A percentile compares a stretch with the other conserved stretches of the same genome.
Evolutionary conservation across 1,140 invertebrate species (phyloP).

Genomic region (Nasonia giraulti): DNA sequence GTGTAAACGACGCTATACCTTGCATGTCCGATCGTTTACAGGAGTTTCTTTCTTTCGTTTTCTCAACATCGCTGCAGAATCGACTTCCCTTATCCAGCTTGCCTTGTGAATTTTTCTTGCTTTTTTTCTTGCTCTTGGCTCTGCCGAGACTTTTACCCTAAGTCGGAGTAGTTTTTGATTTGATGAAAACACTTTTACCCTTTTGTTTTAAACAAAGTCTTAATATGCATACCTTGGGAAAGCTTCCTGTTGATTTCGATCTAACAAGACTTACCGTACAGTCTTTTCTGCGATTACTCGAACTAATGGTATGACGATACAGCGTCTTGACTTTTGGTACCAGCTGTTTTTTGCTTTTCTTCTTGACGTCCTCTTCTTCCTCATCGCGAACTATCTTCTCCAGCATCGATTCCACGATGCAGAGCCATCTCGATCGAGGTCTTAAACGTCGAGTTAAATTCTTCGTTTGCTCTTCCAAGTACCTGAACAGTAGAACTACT

Average conservation of each 20-base stretch:
- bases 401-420: neutral
- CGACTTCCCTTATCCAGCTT: conserved; percentile 7
- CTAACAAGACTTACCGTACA: neutral
- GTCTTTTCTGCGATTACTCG: neutral
- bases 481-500: conserved; percentile 52
- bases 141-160: neutral
- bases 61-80: conserved; percentile 12
- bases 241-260: neutral
- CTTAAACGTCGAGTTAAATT: neutral
- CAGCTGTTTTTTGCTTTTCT: neutral
- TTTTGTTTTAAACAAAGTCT: no score
- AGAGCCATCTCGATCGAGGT: conserved; percentile 3
- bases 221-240: no score
- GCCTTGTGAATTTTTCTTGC: neutral
- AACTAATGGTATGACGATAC: conserved; percentile 22
- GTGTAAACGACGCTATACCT: neutral
- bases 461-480: conserved; percentile 58
- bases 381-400: conserved; percentile 21
- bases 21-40: neutral
- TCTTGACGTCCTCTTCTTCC: neutral
- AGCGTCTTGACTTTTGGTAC: neutral
- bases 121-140: neutral
- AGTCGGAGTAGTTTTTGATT: neutral
- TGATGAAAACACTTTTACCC: no score
- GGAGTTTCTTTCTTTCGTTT: neutral